A percentile compares a stretch with the other conserved stretches of the same genome.
Conservation (phyloP, 2,797 vertebrate genomes). For the Pachyuromys duprasi region DNA sequence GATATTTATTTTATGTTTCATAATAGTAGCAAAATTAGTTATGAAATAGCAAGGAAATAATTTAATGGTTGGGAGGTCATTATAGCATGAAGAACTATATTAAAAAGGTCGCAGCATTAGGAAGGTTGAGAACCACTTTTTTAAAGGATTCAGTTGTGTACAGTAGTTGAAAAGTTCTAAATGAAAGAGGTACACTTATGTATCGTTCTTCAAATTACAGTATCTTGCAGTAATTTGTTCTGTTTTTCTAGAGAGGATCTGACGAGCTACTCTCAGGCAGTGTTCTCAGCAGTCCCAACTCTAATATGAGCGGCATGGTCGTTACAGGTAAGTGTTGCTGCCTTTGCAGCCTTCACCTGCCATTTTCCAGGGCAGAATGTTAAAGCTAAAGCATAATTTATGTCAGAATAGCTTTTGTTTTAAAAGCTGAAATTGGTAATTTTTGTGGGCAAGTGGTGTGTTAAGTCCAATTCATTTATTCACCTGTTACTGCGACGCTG, state of each 20-base stretch:
- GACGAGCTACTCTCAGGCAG: conserved; percentile 96
- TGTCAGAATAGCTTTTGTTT: conserved; percentile 1
- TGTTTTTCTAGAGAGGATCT: conserved; percentile 95
- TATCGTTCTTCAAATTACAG: conserved; percentile 72
- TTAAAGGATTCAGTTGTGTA: background rate
- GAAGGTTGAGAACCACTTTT: background rate
- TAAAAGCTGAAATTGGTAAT: background rate
- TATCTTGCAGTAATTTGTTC: conserved; percentile 81
- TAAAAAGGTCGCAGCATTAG: background rate
- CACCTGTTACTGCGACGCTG: background rate
- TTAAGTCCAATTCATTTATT: background rate
- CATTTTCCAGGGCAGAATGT: conserved; percentile 46
- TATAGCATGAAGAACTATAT: background rate
- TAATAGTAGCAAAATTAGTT: background rate
- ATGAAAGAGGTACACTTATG: conserved; percentile 47
- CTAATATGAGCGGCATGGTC: conserved; percentile 95
- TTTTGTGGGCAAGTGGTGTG: background rate
- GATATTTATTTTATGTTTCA: background rate
- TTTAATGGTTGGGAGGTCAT: background rate
- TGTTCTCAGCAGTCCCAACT: conserved; percentile 97
- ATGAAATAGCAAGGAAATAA: background rate
- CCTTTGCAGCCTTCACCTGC: background rate
- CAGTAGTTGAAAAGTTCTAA: conserved; percentile 5
- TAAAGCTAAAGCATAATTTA: conserved; percentile 23
- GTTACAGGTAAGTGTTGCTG: conserved; percentile 94